Base-by-base conservation (phyloP, 2,797 vertebrate species). In the Remorina albescens region DNA sequence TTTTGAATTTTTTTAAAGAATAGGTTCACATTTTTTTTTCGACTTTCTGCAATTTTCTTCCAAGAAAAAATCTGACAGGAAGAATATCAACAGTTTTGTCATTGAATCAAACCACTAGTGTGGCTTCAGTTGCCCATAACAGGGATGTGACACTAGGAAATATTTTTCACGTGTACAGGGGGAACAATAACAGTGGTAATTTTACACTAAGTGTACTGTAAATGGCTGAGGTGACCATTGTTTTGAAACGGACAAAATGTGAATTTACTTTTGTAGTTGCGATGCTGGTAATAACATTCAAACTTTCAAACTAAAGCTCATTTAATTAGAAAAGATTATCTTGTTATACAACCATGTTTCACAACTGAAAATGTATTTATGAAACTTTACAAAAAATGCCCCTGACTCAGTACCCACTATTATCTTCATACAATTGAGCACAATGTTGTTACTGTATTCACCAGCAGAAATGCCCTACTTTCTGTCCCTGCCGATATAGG, bases 361-460 rank as follows among this genome's bases (percentile, higher is more conserved):
- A 42, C 47, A 36, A 59, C 23, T 39, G 68, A 67, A 70, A 10
- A 61, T 62, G 37, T 65, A 78, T 81, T 75, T 58, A 70, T 63
- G 67, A 76, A 53, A 74, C 68, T 83, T 70, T 47, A 74, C 57
- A 44, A 46, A 51, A n/a, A 62, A 67, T 8, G 41, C 74, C 50
- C 66, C 75, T 67, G 36, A 70, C 73, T 59, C n/a, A 53, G 59
- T 42, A 46, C 58, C 28, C 21, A 30, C 64, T 73, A 66, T 88
- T 83, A 62, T 83, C 70, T 70, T 41, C 53, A 78, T 84, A 76
- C 80, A 87, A 75, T 36, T 53, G 76, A 87, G 84, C 72, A 89
- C 86, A 89, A 74, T 90, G 89, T 89, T 88, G 84, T 89, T 50
- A 85, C 84, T 90, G 81, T 90, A 76, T 71, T 88, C 86, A 80